Percentiles rank a stretch among this genome's conserved stretches.
Evolutionary conservation across 92 coral and sea anemone genomes (phyloP).

Genomic region (Zoanthus sociatus): DNA sequence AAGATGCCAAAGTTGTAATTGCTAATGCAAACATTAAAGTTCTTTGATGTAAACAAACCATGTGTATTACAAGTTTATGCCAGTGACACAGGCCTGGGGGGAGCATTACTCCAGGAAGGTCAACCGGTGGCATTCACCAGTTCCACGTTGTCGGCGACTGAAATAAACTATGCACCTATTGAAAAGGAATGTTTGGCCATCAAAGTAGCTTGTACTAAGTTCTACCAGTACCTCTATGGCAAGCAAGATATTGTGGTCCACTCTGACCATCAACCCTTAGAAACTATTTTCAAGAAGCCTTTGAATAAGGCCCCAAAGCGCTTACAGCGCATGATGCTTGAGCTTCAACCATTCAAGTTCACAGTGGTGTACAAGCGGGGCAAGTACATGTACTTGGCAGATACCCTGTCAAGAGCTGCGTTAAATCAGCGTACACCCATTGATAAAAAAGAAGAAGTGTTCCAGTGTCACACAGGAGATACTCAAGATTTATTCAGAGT

Average conservation of each 20-base stretch:
- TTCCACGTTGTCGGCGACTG: slow-evolving; percentile 25
- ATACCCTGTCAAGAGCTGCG: slow-evolving; percentile 44
- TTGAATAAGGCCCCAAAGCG: slow-evolving; percentile 33
- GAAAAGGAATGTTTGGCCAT: slow-evolving; percentile 42
- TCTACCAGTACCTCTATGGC: slow-evolving; percentile 45
- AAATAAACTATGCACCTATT: slow-evolving; percentile 46
- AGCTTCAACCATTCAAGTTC: slow-evolving; percentile 42
- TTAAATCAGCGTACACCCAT: slow-evolving; percentile 14
- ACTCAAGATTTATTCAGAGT: background rate
- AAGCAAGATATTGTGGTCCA: slow-evolving; percentile 30
- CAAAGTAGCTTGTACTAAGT: slow-evolving; percentile 41
- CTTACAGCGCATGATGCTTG: slow-evolving; percentile 40
- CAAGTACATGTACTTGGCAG: slow-evolving; percentile 46
- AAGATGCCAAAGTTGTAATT: too few species aligned
- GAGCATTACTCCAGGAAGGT: slow-evolving; percentile 44
- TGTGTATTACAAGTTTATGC: slow-evolving; percentile 24
- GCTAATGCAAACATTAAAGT: background rate
- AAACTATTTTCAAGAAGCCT: slow-evolving; percentile 38
- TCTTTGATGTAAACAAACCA: slow-evolving; percentile 47
- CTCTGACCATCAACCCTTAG: slow-evolving; percentile 48
- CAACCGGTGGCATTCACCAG: slow-evolving; percentile 48
- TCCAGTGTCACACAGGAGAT: background rate
- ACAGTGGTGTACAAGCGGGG: slow-evolving; percentile 44
- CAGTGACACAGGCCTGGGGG: slow-evolving; percentile 36
- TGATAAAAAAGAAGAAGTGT: slow-evolving; percentile 1